These are phyloP conservation scores for Artibeus lituratus DNA, from an alignment of 2,797 vertebrate species.

Conservation along the genomic window DNA sequence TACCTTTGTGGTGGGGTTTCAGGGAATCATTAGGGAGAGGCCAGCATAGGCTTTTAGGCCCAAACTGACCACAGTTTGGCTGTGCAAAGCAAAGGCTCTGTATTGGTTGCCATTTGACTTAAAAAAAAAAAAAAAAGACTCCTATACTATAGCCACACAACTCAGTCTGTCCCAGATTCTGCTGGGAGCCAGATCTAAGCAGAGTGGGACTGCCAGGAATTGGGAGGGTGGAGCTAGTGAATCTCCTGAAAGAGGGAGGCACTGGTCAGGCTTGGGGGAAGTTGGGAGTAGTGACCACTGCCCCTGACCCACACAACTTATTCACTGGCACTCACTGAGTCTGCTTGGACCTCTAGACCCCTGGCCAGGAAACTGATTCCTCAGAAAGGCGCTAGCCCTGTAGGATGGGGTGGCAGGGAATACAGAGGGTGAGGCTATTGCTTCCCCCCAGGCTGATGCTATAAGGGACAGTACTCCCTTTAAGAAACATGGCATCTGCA, in stretches of 20 bases:
- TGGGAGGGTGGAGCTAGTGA: background rate
- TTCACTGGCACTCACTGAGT: background rate
- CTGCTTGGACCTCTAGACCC: background rate
- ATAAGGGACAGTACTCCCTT: background rate
- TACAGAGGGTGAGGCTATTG: background rate
- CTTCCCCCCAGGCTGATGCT: background rate
- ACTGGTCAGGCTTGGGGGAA: background rate
- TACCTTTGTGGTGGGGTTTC: background rate
- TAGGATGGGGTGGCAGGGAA: no score
- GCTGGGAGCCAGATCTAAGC: background rate
- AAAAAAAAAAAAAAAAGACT: background rate
- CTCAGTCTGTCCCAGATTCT: background rate
- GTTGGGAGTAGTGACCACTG: background rate
- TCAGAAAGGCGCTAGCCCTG: background rate
- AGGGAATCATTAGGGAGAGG: background rate
- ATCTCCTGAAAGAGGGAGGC: background rate
- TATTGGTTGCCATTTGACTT: background rate
- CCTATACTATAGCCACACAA: background rate
- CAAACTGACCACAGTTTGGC: background rate
- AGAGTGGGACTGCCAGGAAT: background rate
- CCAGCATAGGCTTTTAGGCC: background rate
- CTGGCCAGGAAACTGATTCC: background rate
- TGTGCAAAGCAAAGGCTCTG: background rate
- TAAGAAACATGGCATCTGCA: background rate
- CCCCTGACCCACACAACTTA: background rate